Base-by-base conservation (phyloP, 2,888 invertebrate species). In the Drosophila nr. perissopoda region DNA sequence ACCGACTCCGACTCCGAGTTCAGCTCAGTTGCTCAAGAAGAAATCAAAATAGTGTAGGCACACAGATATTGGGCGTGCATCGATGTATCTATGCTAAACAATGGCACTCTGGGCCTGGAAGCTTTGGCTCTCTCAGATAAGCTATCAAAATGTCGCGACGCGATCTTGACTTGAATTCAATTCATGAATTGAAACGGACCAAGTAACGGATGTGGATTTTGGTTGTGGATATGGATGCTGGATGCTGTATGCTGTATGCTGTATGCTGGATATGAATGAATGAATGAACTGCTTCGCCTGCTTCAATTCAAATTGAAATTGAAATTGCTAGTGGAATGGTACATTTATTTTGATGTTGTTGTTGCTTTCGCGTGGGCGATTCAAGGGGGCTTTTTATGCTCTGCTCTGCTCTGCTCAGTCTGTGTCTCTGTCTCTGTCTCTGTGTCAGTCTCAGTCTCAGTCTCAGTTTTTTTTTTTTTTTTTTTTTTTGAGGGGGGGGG, bases 91-190 rank as follows among this genome's bases (percentile, higher is more conserved):
- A 75, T 69, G 70, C 72, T 60, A 68, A 84, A 83, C 83, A 83
- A 87, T 79, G 76, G 64, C 68, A 54, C 66, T 65, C 52, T 60
- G 34, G 40, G 38, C 40, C 56, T 68, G 40, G 70, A 63, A 57
- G 56, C 72, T 62, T 60, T 61, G 57, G 51, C 58, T 67, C 53
- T 45, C 52, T 54, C 38, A 75, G 86, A 86, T 86, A 86, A 89
- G 86, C 75, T 85, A 86, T 86, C 86, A 85, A 68, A 76, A 52
- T 89, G 85, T 85, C 85, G 85, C 85, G 85, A 71, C 87, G 72
- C 82, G 78, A 89, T 89, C 85, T 89, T 82, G 89, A 73, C 80
- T 89, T 76, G 68, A 89, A 70, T 83, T 83, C 72, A 76, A 83
- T 85, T 82, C 68, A 78, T 73, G 57, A 81, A 71, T 74, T 54